Percentiles rank a stretch among this genome's conserved stretches.
Conservation (phyloP, 1,140 invertebrate species). For the Formica selysi region DNA sequence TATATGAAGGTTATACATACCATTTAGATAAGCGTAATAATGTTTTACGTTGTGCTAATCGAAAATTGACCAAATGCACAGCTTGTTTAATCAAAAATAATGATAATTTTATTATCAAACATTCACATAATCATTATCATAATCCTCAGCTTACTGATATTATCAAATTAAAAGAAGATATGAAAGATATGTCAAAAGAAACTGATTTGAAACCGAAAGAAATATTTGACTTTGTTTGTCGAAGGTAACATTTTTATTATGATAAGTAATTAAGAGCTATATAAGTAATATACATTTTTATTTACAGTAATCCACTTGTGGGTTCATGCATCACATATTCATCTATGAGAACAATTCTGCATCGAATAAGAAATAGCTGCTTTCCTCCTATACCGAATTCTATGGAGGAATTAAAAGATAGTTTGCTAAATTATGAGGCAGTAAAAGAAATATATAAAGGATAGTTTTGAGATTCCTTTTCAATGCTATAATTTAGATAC, state of each 20-base stretch:
- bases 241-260: conserved; percentile 12
- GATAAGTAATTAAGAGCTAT: background rate
- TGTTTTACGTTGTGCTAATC: conserved; percentile 21
- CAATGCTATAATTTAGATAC: too few relatives aligned
- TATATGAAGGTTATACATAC: conserved; percentile 1
- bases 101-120: conserved; percentile 24
- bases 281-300: conserved; percentile 3
- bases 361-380: background rate
- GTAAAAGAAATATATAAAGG: conserved; percentile 17
- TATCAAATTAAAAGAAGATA: conserved; percentile 2
- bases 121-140: background rate
- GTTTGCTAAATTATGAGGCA: conserved; percentile 1
- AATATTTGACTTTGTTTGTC: conserved; percentile 21
- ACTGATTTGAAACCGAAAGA: conserved; percentile 2
- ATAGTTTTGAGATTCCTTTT: too few relatives aligned
- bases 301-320: conserved; percentile 13
- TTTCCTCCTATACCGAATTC: conserved; percentile 22
- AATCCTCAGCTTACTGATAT: background rate
- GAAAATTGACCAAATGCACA: background rate
- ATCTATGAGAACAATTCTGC: conserved; percentile 11
- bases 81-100: conserved; percentile 3
- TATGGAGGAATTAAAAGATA: conserved; percentile 18
- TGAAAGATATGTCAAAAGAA: conserved; percentile 22
- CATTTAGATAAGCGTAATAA: conserved; percentile 24
- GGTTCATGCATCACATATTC: background rate